These are phyloP conservation scores for Gambusia holbrooki DNA, from an alignment of 2,113 vertebrate species.

Conservation along the genomic window DNA sequence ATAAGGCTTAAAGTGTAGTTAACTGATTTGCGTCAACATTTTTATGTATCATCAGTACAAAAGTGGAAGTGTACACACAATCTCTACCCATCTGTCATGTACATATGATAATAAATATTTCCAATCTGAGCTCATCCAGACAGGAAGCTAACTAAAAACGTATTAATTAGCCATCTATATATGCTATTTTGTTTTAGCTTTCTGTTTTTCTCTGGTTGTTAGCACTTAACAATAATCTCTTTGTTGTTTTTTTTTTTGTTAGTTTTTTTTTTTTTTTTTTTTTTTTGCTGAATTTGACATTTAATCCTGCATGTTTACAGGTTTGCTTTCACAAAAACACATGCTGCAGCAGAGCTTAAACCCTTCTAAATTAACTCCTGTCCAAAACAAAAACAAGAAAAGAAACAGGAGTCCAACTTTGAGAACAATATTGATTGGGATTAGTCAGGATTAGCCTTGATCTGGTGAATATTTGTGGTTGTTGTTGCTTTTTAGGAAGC, in stretches of 20 bases:
- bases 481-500: constrained; percentile 42
- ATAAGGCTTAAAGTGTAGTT: too few relatives aligned
- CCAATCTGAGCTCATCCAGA: too few relatives aligned
- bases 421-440: constrained; percentile 52
- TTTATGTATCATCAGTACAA: too few relatives aligned
- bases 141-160: too few relatives aligned
- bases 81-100: too few relatives aligned
- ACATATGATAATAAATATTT: too few relatives aligned
- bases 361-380: constrained; percentile 28
- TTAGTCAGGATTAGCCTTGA: constrained; percentile 52
- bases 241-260: constrained; percentile 17
- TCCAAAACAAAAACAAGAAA: constrained; percentile 45
- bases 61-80: too few relatives aligned
- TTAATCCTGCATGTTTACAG: constrained; percentile 47
- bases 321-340: constrained; percentile 56
- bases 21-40: too few relatives aligned
- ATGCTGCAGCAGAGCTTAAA: constrained; percentile 30
- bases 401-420: constrained; percentile 26
- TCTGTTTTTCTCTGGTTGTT: neutral
- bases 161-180: neutral
- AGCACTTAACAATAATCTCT: constrained; percentile 36
- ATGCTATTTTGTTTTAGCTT: neutral
- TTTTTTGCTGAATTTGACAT: constrained; percentile 14
- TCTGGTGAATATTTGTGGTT: constrained; percentile 54
- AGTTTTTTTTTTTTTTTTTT: constrained; percentile 8